Base-by-base conservation (phyloP, 1,140 invertebrate species). In the Sycophaga agraensis region DNA sequence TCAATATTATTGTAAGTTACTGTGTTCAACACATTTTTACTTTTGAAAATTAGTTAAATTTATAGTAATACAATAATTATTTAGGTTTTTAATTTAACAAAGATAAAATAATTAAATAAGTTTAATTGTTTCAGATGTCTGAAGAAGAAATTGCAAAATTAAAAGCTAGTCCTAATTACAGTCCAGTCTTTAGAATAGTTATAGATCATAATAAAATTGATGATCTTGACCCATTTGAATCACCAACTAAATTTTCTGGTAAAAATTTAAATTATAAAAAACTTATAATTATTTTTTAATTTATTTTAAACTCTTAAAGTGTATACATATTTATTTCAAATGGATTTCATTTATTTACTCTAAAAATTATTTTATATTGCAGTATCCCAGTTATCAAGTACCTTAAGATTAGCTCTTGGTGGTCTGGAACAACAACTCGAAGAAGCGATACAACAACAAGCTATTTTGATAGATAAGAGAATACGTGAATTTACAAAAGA, bases 401-500 rank as follows among this genome's bases (percentile, higher is more conserved):
- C 59, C 21, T 49, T 72, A 45, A 74, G 81, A 70, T 66, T 74
- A 34, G 70, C 76, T 40, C 69, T 84, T 55, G 73, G 70, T 48
- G 74, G 73, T 58, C 66, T 85, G 24, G 82, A 84, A 57, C 81
- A 83, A 64, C 77, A 82, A 46, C 69, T 82, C 12, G 74, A 79
- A 31, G 79, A 83, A 67, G 75, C 72, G 59, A 70, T 85, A 16
- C 80, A 81, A 56, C 71, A 72, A 19, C 75, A 84, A 73, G 69
- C 75, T 59, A 59, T 68, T 21, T 63, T 69, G n/a, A 75, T 80
- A 45, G 83, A 85, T 66, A 78, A 84, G 63, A 80, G 76, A 68
- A 83, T 85, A 61, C 76, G 79, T 45, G 65, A 68, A 48, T 85
- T 75, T 59, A 81, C 81, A 12, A 77, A 81, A 35, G 72, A 84